Conservation (phyloP, 2,113 vertebrate genomes). For the Aldabrachelys gigantea region DNA sequence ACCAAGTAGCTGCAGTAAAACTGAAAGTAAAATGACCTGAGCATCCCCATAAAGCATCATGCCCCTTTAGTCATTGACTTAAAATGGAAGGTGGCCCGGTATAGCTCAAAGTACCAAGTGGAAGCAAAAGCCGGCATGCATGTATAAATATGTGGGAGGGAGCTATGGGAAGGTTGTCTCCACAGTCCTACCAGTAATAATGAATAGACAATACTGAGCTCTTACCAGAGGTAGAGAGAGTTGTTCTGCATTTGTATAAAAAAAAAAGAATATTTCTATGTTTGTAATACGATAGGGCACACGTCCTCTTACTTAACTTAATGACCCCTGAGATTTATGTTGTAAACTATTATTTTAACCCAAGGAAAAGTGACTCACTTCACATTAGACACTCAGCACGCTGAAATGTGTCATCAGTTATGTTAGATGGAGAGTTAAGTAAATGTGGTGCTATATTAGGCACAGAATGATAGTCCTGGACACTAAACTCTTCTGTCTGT, state of each 20-base stretch:
- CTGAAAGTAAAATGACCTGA: background rate
- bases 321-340: background rate
- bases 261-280: background rate
- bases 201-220: background rate
- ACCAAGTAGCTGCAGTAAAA: background rate
- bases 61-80: background rate
- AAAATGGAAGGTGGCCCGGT: background rate
- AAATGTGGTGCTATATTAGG: background rate
- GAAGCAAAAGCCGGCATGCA: background rate
- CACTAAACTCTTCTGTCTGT: background rate
- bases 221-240: background rate
- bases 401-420: background rate
- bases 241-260: background rate
- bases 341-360: background rate
- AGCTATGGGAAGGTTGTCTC: background rate
- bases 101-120: background rate
- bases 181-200: background rate
- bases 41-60: background rate
- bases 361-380: background rate
- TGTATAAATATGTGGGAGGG: background rate
- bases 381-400: background rate
- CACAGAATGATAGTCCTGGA: background rate
- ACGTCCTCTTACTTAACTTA: background rate
- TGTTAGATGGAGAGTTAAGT: background rate
- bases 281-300: background rate